Evolutionary conservation across 1,140 invertebrate species (phyloP).

Genomic region (Drosophila orena): DNA sequence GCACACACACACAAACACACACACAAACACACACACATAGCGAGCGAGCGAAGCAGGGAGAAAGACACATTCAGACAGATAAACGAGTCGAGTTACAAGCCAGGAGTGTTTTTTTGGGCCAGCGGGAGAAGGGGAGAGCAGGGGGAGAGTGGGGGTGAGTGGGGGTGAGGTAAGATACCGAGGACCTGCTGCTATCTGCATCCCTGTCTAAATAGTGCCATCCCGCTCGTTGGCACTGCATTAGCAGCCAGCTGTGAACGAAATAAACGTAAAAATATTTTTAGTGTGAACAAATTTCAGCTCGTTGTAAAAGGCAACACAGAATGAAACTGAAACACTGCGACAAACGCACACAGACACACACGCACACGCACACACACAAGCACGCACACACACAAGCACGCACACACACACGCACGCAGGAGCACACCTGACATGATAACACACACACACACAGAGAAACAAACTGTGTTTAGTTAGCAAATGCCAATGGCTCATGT

Average conservation of each 20-base stretch:
- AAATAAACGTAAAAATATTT: constrained; percentile 82
- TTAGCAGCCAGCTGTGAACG: constrained; percentile 79
- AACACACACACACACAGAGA: constrained; percentile 17
- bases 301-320: constrained; percentile 54
- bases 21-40: not conserved
- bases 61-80: constrained; percentile 68
- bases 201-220: constrained; percentile 16
- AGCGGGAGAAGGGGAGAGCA: not conserved
- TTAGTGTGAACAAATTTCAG: constrained; percentile 71
- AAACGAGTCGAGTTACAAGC: constrained; percentile 74
- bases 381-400: no score
- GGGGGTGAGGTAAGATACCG: not conserved
- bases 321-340: constrained; percentile 62
- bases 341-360: constrained; percentile 37
- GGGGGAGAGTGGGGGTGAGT: not conserved
- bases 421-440: constrained; percentile 47
- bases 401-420: constrained; percentile 25
- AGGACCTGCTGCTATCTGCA: constrained; percentile 11
- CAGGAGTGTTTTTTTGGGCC: constrained; percentile 22
- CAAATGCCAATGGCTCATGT: constrained; percentile 69
- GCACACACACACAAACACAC: not conserved
- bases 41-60: constrained; percentile 1
- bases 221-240: constrained; percentile 65
- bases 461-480: constrained; percentile 69
- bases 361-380: constrained; percentile 27